These are phyloP conservation scores for Lypha dubia DNA, from an alignment of 2,888 invertebrate genomes.

Conservation along the genomic window DNA sequence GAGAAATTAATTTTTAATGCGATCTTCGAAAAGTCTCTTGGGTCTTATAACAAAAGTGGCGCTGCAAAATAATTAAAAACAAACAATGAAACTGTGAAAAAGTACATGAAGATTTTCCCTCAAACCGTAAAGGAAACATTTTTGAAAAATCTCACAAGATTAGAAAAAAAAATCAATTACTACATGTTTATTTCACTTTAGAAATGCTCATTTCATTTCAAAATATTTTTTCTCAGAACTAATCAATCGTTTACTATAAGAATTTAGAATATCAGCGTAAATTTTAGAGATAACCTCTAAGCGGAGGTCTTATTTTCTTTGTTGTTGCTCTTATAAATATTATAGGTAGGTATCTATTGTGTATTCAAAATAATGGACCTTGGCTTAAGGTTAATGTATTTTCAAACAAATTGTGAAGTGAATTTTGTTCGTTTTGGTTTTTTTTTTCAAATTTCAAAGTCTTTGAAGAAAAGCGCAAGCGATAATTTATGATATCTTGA, in stretches of 20 bases:
- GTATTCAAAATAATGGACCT: conserved; percentile 8
- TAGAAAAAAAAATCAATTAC: too few relatives aligned
- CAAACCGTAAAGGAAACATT: too few relatives aligned
- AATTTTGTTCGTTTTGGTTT: background rate
- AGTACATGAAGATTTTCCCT: too few relatives aligned
- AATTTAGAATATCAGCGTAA: conserved; percentile 18
- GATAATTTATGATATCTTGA: too few relatives aligned
- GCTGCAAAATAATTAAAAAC: too few relatives aligned
- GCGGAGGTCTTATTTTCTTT: conserved; percentile 2
- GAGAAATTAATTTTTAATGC: too few relatives aligned
- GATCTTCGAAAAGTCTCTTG: too few relatives aligned
- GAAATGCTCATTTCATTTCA: background rate
- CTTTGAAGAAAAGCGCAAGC: background rate
- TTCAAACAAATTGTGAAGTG: conserved; percentile 10
- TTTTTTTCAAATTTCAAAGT: background rate
- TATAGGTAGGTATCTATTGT: background rate
- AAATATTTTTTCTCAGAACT: background rate
- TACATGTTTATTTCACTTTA: background rate
- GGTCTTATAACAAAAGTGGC: too few relatives aligned
- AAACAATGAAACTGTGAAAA: too few relatives aligned
- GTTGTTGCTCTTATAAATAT: too few relatives aligned
- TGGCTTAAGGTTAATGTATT: conserved; percentile 29
- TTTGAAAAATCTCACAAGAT: too few relatives aligned
- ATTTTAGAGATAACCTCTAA: conserved; percentile 35
- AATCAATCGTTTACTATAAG: background rate